These are phyloP conservation scores for Apis mellifera DNA, from an alignment of 1,140 invertebrate genomes.

Conservation along the genomic window DNA sequence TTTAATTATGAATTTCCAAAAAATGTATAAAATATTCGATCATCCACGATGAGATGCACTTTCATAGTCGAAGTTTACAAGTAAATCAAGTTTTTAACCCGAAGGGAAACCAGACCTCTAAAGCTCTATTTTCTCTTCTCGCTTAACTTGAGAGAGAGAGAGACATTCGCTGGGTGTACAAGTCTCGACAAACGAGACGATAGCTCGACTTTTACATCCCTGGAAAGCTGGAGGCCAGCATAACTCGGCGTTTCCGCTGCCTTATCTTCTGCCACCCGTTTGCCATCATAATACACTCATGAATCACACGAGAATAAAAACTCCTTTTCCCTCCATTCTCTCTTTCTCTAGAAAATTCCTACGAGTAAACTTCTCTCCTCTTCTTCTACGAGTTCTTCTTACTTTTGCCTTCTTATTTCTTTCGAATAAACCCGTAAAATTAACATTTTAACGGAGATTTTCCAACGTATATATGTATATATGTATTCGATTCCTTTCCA, in stretches of 20 bases:
- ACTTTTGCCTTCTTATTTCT: slow-evolving; percentile 52
- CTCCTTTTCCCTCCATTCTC: slow-evolving; percentile 17
- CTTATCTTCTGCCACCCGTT: slow-evolving; percentile 37
- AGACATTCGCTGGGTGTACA: not conserved
- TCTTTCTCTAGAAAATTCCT: not conserved
- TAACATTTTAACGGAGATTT: slow-evolving; percentile 52
- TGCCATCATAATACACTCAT: slow-evolving; percentile 60
- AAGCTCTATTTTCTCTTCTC: too few relatives aligned
- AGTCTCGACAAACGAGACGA: slow-evolving; percentile 49
- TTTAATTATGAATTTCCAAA: too few relatives aligned
- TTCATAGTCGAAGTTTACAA: too few relatives aligned
- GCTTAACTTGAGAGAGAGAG: too few relatives aligned
- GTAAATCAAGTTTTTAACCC: too few relatives aligned
- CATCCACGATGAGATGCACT: too few relatives aligned
- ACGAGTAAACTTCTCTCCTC: not conserved
- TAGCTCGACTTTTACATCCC: slow-evolving; percentile 43
- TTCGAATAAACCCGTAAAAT: slow-evolving; percentile 49
- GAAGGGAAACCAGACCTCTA: too few relatives aligned
- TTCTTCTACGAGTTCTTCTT: not conserved
- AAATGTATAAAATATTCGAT: too few relatives aligned
- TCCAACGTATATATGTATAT: too few relatives aligned
- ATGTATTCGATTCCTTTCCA: not conserved
- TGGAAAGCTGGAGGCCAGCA: not conserved
- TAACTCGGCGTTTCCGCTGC: slow-evolving; percentile 45
- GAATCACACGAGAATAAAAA: slow-evolving; percentile 58